Conservation (phyloP, 1,140 invertebrate genomes). For the Bursaphelenchus mucronatus region DNA sequence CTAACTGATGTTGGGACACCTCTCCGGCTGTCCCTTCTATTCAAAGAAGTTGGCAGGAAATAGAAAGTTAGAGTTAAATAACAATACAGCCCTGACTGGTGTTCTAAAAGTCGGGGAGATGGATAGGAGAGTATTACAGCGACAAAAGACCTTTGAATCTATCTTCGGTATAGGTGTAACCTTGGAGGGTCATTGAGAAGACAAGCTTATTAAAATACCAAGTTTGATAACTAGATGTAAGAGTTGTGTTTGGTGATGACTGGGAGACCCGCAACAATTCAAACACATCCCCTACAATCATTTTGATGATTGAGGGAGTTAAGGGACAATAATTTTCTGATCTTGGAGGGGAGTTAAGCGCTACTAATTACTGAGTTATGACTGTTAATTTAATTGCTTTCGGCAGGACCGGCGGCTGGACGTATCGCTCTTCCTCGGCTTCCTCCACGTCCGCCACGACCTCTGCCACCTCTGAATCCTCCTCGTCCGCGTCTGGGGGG, state of each 20-base stretch:
- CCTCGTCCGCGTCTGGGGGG: background rate
- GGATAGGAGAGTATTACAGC: too few species aligned
- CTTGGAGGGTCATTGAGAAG: too few species aligned
- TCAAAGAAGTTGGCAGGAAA: too few species aligned
- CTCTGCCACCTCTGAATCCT: background rate
- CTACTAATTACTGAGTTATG: background rate
- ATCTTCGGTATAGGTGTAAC: too few species aligned
- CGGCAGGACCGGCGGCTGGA: conserved; percentile 4
- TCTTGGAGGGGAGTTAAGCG: background rate
- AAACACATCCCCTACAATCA: background rate
- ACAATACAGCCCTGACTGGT: too few species aligned
- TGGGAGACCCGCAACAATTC: background rate
- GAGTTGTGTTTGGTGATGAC: background rate
- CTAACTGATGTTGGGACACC: too few species aligned
- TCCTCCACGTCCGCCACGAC: background rate
- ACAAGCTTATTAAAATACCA: conserved; percentile 19
- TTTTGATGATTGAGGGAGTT: background rate
- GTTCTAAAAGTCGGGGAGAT: too few species aligned
- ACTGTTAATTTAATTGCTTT: background rate
- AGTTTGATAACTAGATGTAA: conserved; percentile 11
- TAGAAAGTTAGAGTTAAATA: too few species aligned
- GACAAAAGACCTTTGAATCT: too few species aligned
- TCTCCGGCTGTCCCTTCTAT: too few species aligned
- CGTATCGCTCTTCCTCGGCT: background rate
- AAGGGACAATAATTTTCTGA: background rate